Evolutionary conservation across 1,140 invertebrate species (phyloP), one percentile per base, ranked within the genome.

Genomic region (Alviniconcha marisindica): DNA sequence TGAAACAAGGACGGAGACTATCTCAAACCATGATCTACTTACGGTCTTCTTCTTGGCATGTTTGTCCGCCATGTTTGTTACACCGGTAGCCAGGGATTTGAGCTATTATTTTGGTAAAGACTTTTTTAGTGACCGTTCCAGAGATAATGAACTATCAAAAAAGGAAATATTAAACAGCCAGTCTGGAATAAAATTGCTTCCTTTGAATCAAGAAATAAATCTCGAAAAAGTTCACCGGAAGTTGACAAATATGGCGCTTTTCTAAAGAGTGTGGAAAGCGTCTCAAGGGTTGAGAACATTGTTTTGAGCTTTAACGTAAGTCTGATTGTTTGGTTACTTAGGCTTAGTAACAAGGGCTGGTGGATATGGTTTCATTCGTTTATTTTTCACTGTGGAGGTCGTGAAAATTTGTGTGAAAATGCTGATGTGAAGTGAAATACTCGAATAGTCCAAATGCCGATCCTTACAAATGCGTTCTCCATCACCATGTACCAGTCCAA

Each of bases 61-160:
- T 80, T 80, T 80, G 78, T 80, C 78, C 56, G 78, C 78, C 78
- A 80, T 80, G 40, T 80, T 80, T 80, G 78, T 80, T 80, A 40
- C 78, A 80, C 56, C 78, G 78, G 78, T 80, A 80, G 78, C 78
- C 78, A 80, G 78, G 78, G 78, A 80, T 80, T 80, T 80, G 21
- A 76, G 38, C 44, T 51, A 51, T 76, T 51, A 76, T 28, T 51
- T 76, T 71, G 15, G 24, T 15, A 33, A 71, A 71, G 24, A 40
- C 24, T 71, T 33, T 71, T 71, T 24, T 3, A 40, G 21, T 71
- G 10, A 71, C 33, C 33, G 7, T 40, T 36, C 24, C 36, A 40
- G 14, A 28, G 2, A 40, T 71, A 38, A 40, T 40, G 0, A 0
- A 15, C 36, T 36, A 42, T 36, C 7, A 40, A 66, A 71, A 38